These are phyloP conservation scores for Momotus momota DNA, from an alignment of 2,797 vertebrate species.

Conservation along the genomic window DNA sequence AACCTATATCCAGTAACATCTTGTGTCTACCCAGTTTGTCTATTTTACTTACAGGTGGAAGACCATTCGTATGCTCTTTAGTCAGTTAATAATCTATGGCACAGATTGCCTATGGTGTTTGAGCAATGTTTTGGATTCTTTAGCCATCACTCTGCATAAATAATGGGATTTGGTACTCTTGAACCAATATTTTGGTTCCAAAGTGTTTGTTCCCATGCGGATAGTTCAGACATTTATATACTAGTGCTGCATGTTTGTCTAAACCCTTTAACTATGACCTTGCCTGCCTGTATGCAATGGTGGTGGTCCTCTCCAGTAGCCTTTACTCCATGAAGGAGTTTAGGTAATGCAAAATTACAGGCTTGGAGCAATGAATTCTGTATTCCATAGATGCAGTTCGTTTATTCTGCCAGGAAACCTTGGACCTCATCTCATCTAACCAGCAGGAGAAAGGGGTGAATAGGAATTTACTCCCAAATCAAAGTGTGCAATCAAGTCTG, in stretches of 20 bases:
- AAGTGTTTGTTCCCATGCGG: background rate
- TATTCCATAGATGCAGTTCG: background rate
- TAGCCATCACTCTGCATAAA: background rate
- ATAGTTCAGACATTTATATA: background rate
- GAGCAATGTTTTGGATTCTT: background rate
- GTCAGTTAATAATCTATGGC: background rate
- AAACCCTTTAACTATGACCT: background rate
- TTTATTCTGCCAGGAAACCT: background rate
- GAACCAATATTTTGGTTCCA: background rate
- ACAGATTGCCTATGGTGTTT: background rate
- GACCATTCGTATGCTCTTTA: background rate
- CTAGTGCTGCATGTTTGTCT: background rate
- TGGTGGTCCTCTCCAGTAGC: background rate
- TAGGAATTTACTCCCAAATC: background rate
- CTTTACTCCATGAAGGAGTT: background rate
- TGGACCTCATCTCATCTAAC: background rate
- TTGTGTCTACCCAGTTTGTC: background rate
- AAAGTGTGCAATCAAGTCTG: constrained; percentile 1
- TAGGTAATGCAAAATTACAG: background rate
- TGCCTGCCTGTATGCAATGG: background rate
- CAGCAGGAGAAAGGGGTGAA: background rate
- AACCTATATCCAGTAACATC: background rate
- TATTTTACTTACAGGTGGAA: background rate
- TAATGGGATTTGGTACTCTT: background rate
- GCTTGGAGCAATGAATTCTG: background rate